Percentiles rank a stretch among this genome's conserved stretches.
phyloP scores from a whole-genome alignment of 2,888 invertebrate species.

The Parascotia fuliginaria region DNA sequence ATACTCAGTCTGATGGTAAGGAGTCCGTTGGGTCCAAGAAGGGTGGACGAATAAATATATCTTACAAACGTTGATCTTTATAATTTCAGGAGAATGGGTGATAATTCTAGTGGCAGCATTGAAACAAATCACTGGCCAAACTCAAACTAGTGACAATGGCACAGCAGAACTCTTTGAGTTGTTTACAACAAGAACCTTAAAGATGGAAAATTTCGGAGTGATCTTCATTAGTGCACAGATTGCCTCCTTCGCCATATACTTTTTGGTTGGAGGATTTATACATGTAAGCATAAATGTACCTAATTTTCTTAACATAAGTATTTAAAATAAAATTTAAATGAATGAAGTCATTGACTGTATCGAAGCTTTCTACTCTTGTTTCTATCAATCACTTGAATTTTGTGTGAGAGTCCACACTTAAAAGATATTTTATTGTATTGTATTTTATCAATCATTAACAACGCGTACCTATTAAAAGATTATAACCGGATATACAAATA shows the following conservation, averaged over 20 bases:
- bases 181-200: constrained; percentile 78
- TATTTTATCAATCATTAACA: no score
- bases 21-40: no score
- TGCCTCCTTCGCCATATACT: constrained; percentile 87
- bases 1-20: no score
- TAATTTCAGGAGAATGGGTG: constrained; percentile 88
- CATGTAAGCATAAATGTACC: constrained; percentile 86
- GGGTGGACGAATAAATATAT: neutral
- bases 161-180: constrained; percentile 68
- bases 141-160: constrained; percentile 62
- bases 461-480: no score
- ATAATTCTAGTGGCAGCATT: constrained; percentile 87
- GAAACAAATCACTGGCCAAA: constrained; percentile 83
- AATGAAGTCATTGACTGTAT: no score
- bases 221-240: constrained; percentile 80
- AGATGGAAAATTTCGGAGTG: constrained; percentile 78
- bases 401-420: no score
- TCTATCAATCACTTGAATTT: no score
- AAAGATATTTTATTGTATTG: no score
- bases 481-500: no score
- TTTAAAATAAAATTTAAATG: neutral
- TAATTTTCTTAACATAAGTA: no score
- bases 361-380: no score
- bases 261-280: constrained; percentile 88
- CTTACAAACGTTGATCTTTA: neutral